These are phyloP conservation scores for Lepidocolaptes lacrymiger DNA, from an alignment of 2,797 vertebrate genomes.

Conservation along the genomic window DNA sequence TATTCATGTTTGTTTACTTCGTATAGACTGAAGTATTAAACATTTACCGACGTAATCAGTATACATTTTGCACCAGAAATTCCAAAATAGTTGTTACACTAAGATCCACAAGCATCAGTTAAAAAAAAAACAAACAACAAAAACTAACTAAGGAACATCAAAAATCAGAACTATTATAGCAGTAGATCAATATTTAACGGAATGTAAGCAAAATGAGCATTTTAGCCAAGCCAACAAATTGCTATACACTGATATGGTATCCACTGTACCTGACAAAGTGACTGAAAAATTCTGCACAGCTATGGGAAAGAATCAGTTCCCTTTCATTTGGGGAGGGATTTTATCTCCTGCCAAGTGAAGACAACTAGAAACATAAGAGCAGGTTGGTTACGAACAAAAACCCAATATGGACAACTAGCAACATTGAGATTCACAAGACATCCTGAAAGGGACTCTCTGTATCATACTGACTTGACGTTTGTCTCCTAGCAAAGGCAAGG, in stretches of 20 bases:
- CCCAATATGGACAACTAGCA: not conserved
- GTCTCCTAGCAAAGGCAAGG: not conserved
- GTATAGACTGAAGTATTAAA: slow-evolving; percentile 35
- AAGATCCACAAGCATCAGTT: slow-evolving; percentile 47
- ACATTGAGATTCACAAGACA: not conserved
- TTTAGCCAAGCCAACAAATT: slow-evolving; percentile 39
- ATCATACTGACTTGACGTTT: not conserved
- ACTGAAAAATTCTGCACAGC: not conserved
- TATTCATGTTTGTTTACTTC: slow-evolving; percentile 56
- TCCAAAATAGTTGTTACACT: slow-evolving; percentile 39
- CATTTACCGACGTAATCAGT: slow-evolving; percentile 48
- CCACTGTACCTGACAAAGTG: not conserved
- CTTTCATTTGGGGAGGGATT: not conserved
- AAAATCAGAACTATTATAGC: slow-evolving; percentile 48
- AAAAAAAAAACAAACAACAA: not conserved
- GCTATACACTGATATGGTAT: not conserved
- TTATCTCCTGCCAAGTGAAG: not conserved
- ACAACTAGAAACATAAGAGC: not conserved
- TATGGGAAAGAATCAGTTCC: not conserved
- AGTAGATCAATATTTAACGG: slow-evolving; percentile 25
- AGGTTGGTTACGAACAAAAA: not conserved
- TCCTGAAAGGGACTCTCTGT: not conserved
- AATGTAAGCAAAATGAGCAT: slow-evolving; percentile 43
- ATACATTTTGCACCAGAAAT: slow-evolving; percentile 23
- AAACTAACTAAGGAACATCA: not conserved